Base-by-base conservation (phyloP, 2,888 invertebrate species). In the Callosobruchus maculatus region DNA sequence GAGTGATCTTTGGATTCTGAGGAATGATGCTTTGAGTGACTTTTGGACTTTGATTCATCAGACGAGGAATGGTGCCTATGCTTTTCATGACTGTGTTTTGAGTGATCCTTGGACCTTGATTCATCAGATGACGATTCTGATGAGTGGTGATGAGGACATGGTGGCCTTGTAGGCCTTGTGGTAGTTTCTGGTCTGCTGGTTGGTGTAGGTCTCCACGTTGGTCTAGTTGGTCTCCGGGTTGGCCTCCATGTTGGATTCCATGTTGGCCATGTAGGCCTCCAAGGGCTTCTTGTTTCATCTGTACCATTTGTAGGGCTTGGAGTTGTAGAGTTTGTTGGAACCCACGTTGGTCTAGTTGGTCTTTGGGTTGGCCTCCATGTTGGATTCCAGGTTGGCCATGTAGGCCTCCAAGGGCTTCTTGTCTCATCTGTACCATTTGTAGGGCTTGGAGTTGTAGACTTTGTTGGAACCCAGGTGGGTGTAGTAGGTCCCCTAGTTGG, bases 371-470 rank as follows among this genome's bases (percentile, higher is more conserved):
- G 26, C 26, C 26, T 26, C 18, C 7, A 18, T 67, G 5, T 67
- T 21, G 71, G 71, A n/a, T 66, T 22, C 0, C 21, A 20, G 9
- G 71, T 71, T 2, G 67, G 22, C 67, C 22, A 22, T 0, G 67
- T 66, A 4, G 71, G 22, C 20, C 22, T 0, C 3, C n/a, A 22
- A 21, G 26, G 26, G 2, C 26, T 2, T 4, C 26, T 26, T 4
- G 26, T 26, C 26, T 2, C 7, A 76, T 80, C 26, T 26, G 26
- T 26, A 7, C 3, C 26, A 26, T 26, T 49, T 49, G 49, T 49
- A 49, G 49, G 13, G 49, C 49, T 49, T 49, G 49, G 49, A 1
- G 49, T 49, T 49, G 49, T 49, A 49, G 67, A 7, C 2, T 20
- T 31, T 9, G 20, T 21, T 66, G 67, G 21, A 67, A n/a, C 67